phyloP scores from a whole-genome alignment of 2,113 vertebrate genomes.

The Ceuthmochares aereus region DNA sequence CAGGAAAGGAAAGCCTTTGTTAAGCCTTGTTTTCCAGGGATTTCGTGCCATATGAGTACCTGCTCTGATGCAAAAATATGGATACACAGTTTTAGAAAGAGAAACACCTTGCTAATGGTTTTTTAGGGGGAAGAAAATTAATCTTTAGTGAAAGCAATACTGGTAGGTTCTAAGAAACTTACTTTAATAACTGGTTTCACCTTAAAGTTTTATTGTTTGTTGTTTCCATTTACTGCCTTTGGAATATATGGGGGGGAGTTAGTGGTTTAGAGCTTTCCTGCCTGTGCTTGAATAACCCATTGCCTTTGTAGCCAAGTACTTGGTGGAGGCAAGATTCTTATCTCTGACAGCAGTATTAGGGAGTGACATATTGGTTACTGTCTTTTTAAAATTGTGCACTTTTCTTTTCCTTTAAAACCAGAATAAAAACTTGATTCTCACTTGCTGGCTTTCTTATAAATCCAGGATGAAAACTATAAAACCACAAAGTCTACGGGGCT shows the following conservation, averaged over 20 bases:
- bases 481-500: not conserved
- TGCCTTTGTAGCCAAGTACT: not conserved
- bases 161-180: not conserved
- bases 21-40: not conserved
- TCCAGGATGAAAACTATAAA: not conserved
- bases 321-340: not conserved
- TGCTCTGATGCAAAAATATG: not conserved
- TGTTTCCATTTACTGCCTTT: not conserved
- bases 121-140: fast-evolving
- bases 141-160: not conserved
- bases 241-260: fast-evolving
- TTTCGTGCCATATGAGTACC: not conserved
- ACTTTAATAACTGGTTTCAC: not conserved
- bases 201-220: not conserved
- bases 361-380: not conserved
- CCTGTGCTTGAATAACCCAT: not conserved
- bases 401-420: not conserved
- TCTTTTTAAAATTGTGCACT: not conserved
- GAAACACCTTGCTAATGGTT: not conserved
- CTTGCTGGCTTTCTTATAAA: not conserved
- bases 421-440: not conserved
- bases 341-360: not conserved
- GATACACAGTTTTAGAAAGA: not conserved
- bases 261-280: not conserved
- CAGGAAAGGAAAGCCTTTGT: not conserved